phyloP scores from a whole-genome alignment of 2,888 invertebrate species.

The Unio pictorum region DNA sequence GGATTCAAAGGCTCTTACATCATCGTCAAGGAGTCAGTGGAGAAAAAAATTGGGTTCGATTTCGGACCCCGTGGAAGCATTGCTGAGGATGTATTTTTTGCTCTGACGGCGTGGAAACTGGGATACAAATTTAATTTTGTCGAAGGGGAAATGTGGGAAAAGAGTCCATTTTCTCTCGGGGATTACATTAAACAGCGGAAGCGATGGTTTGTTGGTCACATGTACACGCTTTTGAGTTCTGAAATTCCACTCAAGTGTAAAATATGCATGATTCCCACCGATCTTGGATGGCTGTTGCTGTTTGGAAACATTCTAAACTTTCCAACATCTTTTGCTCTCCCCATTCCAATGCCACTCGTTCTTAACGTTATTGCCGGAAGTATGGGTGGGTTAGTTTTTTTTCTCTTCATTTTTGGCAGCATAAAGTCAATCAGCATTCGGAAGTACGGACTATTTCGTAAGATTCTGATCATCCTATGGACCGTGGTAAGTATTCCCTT shows the following conservation, averaged over 20 bases:
- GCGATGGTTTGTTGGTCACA: slow-evolving; percentile 40
- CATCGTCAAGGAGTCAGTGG: slow-evolving; percentile 31
- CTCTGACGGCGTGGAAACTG: slow-evolving; percentile 30
- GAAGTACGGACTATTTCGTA: slow-evolving; percentile 27
- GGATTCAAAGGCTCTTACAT: slow-evolving; percentile 43
- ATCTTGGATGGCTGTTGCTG: slow-evolving; percentile 34
- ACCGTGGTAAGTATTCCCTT: slow-evolving; percentile 32
- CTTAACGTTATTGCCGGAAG: slow-evolving; percentile 34
- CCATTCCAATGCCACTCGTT: slow-evolving; percentile 31
- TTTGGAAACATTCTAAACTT: slow-evolving; percentile 35
- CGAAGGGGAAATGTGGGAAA: slow-evolving; percentile 42
- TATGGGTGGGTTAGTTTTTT: slow-evolving; percentile 35
- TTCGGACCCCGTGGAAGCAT: slow-evolving; percentile 44
- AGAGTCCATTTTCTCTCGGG: slow-evolving; percentile 33
- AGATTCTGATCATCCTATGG: slow-evolving; percentile 23
- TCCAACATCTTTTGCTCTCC: slow-evolving; percentile 30
- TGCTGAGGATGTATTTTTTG: slow-evolving; percentile 41
- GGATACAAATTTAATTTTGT: slow-evolving; percentile 38
- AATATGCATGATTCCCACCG: slow-evolving; percentile 37
- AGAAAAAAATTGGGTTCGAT: slow-evolving; percentile 37
- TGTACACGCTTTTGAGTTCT: slow-evolving; percentile 26
- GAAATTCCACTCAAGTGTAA: slow-evolving; percentile 36
- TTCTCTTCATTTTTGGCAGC: slow-evolving; percentile 39
- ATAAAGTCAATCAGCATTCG: slow-evolving; percentile 38
- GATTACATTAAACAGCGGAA: slow-evolving; percentile 40